Percentiles rank a stretch among this genome's conserved stretches.
These are phyloP conservation scores for Callorhinus ursinus DNA, from an alignment of 2,113 vertebrate genomes.

Conservation along the genomic window DNA sequence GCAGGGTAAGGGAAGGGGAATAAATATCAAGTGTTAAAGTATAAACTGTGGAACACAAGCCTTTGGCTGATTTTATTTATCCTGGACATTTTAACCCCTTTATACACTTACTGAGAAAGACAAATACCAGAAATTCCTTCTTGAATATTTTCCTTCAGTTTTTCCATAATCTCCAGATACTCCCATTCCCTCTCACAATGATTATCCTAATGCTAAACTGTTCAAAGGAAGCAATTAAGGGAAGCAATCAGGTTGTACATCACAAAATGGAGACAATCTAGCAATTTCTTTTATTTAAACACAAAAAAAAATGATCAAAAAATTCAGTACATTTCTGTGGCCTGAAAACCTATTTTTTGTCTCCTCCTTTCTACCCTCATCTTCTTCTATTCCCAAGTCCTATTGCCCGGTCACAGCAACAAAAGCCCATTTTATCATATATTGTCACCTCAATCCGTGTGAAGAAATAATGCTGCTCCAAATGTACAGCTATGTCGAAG, in stretches of 20 bases:
- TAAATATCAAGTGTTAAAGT: neutral
- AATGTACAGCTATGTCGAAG: neutral
- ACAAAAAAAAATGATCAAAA: conserved; percentile 20
- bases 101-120: neutral
- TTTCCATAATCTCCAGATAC: neutral
- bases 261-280: neutral
- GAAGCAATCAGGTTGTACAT: neutral
- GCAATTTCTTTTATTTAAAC: neutral
- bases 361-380: neutral
- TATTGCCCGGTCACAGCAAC: neutral
- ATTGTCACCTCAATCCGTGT: neutral
- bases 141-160: neutral
- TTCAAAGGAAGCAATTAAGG: neutral
- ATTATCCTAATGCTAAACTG: neutral
- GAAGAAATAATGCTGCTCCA: neutral
- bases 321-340: neutral
- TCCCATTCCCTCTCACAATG: neutral
- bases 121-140: conserved; percentile 26
- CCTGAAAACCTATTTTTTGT: neutral
- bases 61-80: neutral
- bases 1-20: neutral
- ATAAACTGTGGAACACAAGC: neutral
- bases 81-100: neutral
- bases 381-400: neutral
- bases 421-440: conserved; percentile 12